Percentiles rank a stretch among this genome's conserved stretches.
These are phyloP conservation scores for Drosophila albomicans DNA, from an alignment of 1,140 invertebrate genomes.

Conservation along the genomic window DNA sequence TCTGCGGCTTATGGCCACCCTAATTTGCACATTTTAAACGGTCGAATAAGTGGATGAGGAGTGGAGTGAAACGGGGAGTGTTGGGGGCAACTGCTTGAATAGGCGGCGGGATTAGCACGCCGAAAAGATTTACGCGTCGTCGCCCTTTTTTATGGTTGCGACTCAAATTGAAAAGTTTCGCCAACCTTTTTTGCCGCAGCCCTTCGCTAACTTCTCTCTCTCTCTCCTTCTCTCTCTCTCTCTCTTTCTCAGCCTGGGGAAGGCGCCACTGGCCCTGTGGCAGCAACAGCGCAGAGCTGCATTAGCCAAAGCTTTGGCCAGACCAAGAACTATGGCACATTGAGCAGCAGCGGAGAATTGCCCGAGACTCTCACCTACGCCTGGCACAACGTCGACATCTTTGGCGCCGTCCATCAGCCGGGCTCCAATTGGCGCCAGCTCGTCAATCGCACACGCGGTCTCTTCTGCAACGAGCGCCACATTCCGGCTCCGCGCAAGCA, in stretches of 20 bases:
- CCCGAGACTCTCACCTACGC: conserved; percentile 88
- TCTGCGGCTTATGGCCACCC: conserved; percentile 70
- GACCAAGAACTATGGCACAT: conserved; percentile 77
- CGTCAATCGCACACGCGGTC: conserved; percentile 85
- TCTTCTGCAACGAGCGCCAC: conserved; percentile 80
- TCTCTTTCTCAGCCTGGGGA: conserved; percentile 17
- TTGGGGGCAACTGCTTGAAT: neutral
- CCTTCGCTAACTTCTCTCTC: conserved; percentile 9
- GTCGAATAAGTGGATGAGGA: conserved; percentile 23
- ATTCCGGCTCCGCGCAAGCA: conserved; percentile 87
- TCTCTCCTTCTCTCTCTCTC: conserved; percentile 11
- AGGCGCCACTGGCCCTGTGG: neutral
- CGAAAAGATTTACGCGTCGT: conserved; percentile 74
- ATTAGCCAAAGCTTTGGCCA: conserved; percentile 63
- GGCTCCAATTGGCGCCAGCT: conserved; percentile 74
- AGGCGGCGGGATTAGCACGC: conserved; percentile 61
- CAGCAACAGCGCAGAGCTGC: conserved; percentile 60
- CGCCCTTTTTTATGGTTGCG: conserved; percentile 73
- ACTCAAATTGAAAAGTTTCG: conserved; percentile 76
- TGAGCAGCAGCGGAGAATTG: conserved; percentile 44
- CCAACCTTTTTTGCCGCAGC: conserved; percentile 25
- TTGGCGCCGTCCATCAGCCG: conserved; percentile 83
- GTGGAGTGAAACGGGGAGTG: neutral
- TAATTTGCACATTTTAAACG: conserved; percentile 84
- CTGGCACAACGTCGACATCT: conserved; percentile 90